Conservation (phyloP, 2,888 invertebrate species). For the Cerceris ruficornis region DNA sequence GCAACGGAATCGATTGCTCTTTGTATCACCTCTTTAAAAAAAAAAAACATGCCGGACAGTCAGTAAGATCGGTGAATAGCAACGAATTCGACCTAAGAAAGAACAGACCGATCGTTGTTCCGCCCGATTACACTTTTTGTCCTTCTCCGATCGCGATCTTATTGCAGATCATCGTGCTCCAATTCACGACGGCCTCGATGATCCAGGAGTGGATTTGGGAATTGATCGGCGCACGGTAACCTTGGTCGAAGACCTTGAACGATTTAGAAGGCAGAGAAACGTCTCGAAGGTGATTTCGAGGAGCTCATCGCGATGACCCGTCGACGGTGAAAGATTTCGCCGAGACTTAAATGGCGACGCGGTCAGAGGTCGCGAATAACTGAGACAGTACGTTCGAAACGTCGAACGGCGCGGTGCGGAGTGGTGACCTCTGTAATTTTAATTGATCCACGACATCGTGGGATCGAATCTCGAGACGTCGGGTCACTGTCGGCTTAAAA, state of each 20-base stretch:
- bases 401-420: background rate
- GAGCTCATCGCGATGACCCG: slow-evolving; percentile 18
- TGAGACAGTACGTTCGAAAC: slow-evolving; percentile 18
- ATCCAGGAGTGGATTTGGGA: slow-evolving; percentile 34
- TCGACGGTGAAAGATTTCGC: slow-evolving; percentile 18
- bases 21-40: too few species aligned
- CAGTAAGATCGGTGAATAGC: background rate
- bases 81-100: slow-evolving; percentile 1
- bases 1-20: too few species aligned
- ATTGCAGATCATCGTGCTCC: slow-evolving; percentile 51
- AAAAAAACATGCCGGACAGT: too few species aligned
- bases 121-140: slow-evolving; percentile 33
- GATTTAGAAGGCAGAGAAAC: slow-evolving; percentile 41
- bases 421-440: slow-evolving; percentile 8
- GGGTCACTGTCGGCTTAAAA: slow-evolving; percentile 40
- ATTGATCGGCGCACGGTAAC: slow-evolving; percentile 25
- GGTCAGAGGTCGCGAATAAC: slow-evolving; percentile 45
- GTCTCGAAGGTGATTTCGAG: background rate
- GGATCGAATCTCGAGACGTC: slow-evolving; percentile 37
- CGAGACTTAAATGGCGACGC: slow-evolving; percentile 21
- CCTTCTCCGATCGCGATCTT: slow-evolving; percentile 42
- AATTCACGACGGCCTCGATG: slow-evolving; percentile 41
- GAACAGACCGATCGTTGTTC: slow-evolving; percentile 30
- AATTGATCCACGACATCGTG: slow-evolving; percentile 30
- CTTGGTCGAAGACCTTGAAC: slow-evolving; percentile 48